phyloP scores from a whole-genome alignment of 2,113 vertebrate species.

The Sebastes fasciatus region DNA sequence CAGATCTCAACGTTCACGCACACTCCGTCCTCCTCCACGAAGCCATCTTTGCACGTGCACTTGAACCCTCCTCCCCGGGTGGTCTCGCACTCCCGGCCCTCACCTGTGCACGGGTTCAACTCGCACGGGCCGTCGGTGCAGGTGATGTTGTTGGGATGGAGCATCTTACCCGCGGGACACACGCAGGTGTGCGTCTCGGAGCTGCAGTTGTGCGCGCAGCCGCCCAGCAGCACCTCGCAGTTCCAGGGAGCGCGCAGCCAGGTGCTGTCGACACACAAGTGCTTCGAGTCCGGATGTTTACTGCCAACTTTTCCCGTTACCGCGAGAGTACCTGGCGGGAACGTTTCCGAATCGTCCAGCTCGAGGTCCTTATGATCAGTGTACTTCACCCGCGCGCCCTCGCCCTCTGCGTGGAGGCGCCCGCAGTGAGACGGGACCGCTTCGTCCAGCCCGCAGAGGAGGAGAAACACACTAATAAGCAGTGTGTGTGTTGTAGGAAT shows the following conservation, averaged over 20 bases:
- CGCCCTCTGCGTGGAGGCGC: accelerated
- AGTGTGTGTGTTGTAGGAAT: neutral
- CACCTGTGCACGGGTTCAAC: constrained; percentile 2
- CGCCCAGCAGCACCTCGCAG: constrained; percentile 59
- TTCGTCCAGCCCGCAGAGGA: constrained; percentile 50
- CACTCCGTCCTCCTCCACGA: neutral
- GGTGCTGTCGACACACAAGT: accelerated
- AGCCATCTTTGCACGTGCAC: constrained; percentile 54
- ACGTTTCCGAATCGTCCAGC: accelerated
- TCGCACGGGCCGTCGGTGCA: constrained; percentile 38
- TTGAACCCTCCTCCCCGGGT: neutral
- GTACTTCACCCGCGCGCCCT: constrained; percentile 7
- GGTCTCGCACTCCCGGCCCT: constrained; percentile 42
- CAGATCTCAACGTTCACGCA: constrained; percentile 57
- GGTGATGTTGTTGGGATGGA: constrained; percentile 61
- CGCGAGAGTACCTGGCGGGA: constrained; percentile 44
- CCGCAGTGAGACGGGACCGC: neutral
- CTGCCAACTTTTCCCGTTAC: accelerated
- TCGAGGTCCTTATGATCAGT: neutral
- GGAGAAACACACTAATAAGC: constrained; percentile 2
- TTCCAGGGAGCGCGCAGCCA: constrained; percentile 64
- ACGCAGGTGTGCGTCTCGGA: neutral
- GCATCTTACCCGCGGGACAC: constrained; percentile 32
- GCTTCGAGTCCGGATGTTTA: neutral
- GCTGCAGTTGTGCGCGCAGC: constrained; percentile 57